Evolutionary conservation across 2,888 invertebrate genomes (phyloP), one percentile per base, ranked within the genome.

Genomic region (Eupithecia subumbrata): DNA sequence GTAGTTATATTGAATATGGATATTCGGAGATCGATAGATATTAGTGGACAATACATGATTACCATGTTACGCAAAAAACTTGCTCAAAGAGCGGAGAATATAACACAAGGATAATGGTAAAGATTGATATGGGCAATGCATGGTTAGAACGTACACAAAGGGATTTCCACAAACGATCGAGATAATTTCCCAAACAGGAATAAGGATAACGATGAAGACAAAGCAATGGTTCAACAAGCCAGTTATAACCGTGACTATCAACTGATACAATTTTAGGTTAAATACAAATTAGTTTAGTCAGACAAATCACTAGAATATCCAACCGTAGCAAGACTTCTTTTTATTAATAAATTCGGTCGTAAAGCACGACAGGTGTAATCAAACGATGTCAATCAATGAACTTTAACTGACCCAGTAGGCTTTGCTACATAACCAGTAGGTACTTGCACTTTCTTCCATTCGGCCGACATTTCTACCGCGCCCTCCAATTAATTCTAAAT

Each of bases 401-500:
- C 81, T 81, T 80, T 80, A 77, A 56, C 74, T 78, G 77, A 71
- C 77, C 80, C 78, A 78, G 75, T 79, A 69, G 77, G 77, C 71
- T 78, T 77, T 78, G 84, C 82, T 82, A 80, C 84, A 82, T 82
- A 82, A 80, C 79, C 83, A 80, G 80, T 83, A 60, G 22, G 64
- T 37, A 37, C 37, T 14, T 67, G 66, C 83, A 87, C 91, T 91
- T 90, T 90, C 90, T 89, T 90, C 85, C 81, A 82, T 70, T 86
- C 74, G 85, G 84, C 82, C 87, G 88, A 88, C 87, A 90, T 91
- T 91, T 90, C 40, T n/a, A 85, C 87, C 89, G 88, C 89, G 88
- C 91, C 91, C 86, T 85, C 84, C 88, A 90, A 92, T 92, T 92
- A 91, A 90, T 91, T 91, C 91, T 91, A 93, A 93, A 93, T 93